These are phyloP conservation scores for Trichoplusia ni DNA, from an alignment of 1,140 invertebrate genomes.

Conservation along the genomic window DNA sequence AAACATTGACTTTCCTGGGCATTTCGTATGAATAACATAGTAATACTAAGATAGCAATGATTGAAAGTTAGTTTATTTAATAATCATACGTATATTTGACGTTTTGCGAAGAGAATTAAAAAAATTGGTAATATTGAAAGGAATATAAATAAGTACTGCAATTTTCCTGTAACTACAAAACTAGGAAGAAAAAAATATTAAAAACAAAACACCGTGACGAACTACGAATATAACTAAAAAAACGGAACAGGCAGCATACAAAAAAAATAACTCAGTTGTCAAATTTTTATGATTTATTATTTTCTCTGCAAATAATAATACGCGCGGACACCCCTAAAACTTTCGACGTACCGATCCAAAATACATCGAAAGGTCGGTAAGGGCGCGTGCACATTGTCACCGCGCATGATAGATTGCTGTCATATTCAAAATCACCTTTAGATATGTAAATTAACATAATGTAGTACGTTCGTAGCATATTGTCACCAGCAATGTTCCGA, in stretches of 20 bases:
- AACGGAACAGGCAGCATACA: not conserved
- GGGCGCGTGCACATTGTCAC: conserved; percentile 58
- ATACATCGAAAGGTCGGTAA: conserved; percentile 51
- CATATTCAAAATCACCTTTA: conserved; percentile 65
- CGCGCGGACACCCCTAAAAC: conserved; percentile 1
- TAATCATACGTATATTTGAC: too few species aligned
- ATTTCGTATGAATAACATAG: not conserved
- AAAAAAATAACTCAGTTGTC: not conserved
- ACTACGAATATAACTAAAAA: too few species aligned
- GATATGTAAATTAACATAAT: conserved; percentile 63
- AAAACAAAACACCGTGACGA: too few species aligned
- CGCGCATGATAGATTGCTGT: conserved; percentile 66
- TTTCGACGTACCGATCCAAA: conserved; percentile 9
- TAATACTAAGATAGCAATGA: too few species aligned
- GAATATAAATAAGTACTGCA: too few species aligned
- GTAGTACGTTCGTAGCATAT: not conserved
- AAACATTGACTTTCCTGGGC: not conserved
- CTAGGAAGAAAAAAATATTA: too few species aligned
- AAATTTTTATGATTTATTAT: not conserved
- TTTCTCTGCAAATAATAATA: conserved; percentile 24
- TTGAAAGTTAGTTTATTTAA: too few species aligned
- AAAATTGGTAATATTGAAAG: too few species aligned
- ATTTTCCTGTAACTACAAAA: too few species aligned
- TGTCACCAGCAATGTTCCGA: conserved; percentile 14
- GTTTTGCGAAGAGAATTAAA: too few species aligned